Base-by-base conservation (phyloP, 2,888 invertebrate species). In the Netelia fuscicornis region DNA sequence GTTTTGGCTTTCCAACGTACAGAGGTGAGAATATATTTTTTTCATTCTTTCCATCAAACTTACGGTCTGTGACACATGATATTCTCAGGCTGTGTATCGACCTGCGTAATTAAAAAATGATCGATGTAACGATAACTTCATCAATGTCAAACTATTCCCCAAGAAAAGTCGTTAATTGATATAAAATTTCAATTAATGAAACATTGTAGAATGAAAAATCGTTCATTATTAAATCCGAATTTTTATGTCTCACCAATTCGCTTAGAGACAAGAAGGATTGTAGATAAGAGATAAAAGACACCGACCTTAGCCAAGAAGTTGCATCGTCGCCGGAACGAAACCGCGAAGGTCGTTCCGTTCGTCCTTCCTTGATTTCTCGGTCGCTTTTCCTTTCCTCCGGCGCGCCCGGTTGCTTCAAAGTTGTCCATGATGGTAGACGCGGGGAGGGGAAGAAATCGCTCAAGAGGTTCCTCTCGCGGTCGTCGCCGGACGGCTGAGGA, bases 381-480 rank as follows among this genome's bases (percentile, higher is more conserved):
- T 60, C 65, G 60, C 54, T 62, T 37, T 42, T 70, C 62, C 64
- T 78, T 58, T 48, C 62, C 52, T 64, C 58, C 58, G 56, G 25
- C 60, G 37, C 30, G 65, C 81, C 37, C 58, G 30, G 54, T 71
- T 74, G 72, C 42, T 56, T 42, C 9, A 9, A 70, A 78, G 62
- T 68, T 25, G 54, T 42, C 68, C 44, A 54, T 58, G 17, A 67
- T 30, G n/a, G 20, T 2, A 44, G 20, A 70, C 64, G 17, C 25
- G 62, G 64, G 64, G 83, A 82, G 77, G 58, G 83, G 87, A 86
- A 89, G 87, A 90, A 90, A 91, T 89, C 89, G 87, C 86, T 58
- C 58, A 58, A 20, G 62, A 62, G 30, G 5, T 13, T 25, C 30
- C 30, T 13, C 71, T 13, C 71, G 71, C 58, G 71, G 76, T 71